Percentiles rank a stretch among this genome's conserved stretches.
phyloP scores from a whole-genome alignment of 2,113 vertebrate species.

The Spilogale gracilis region DNA sequence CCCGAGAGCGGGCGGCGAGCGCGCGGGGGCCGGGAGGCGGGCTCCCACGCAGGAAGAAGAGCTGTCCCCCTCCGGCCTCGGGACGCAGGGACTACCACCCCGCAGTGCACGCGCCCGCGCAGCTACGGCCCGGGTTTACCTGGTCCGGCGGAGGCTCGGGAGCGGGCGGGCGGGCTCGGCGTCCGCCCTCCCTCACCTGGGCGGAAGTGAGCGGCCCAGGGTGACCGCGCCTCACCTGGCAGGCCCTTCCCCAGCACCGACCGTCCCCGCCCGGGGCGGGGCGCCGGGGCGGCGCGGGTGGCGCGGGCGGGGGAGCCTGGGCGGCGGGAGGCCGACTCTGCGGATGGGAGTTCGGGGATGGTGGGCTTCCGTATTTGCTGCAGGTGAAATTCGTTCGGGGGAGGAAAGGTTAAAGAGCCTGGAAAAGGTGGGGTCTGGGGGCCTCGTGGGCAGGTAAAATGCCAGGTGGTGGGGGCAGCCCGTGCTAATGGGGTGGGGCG shows the following conservation, averaged over 20 bases:
- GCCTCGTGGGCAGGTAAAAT: not conserved
- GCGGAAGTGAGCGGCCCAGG: conserved; percentile 70
- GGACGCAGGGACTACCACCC: not conserved
- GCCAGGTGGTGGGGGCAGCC: not conserved
- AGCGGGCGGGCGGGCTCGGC: not conserved
- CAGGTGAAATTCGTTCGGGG: not conserved
- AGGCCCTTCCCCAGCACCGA: conserved; percentile 49
- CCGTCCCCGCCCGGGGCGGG: conserved; percentile 64
- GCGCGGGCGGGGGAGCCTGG: not conserved
- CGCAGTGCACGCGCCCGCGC: not conserved
- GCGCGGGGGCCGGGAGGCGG: not conserved
- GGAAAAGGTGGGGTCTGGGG: not conserved
- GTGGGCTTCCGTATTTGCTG: accelerated
- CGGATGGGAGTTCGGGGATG: not conserved
- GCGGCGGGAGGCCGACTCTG: accelerated
- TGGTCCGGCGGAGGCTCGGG: not conserved
- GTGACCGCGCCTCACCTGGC: conserved; percentile 77
- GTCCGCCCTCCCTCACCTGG: conserved; percentile 68
- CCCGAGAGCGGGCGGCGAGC: not conserved
- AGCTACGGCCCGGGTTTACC: conserved; percentile 58
- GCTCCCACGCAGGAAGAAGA: not conserved
- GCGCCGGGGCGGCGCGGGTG: not conserved
- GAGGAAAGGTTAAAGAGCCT: not conserved
- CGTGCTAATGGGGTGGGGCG: accelerated
- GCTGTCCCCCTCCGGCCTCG: not conserved